Evolutionary conservation across 1,140 invertebrate species (phyloP), one percentile per base, ranked within the genome.

Genomic region (Armadillidium nasatum): DNA sequence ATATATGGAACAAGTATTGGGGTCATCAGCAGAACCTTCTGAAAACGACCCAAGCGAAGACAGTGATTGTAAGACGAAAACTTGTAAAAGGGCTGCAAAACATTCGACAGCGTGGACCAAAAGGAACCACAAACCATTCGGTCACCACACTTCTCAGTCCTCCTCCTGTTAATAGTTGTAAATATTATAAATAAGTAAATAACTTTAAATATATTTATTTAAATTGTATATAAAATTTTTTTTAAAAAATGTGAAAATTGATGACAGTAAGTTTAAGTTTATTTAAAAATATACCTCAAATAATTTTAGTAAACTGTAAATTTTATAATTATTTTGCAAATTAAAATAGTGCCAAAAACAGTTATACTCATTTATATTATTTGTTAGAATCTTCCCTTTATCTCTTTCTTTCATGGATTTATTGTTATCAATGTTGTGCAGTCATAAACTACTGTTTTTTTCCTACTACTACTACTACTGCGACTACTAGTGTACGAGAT

Each of bases 1-100:
- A 54, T 82, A 82, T 60, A 82, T 82, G 80, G 81, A 82, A 23
- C 80, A 82, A 72, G 71, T 82, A 13, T 69, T 82, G 13, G 80
- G 80, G 15, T 77, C 78, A n/a, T 77, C 73, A 15, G 33, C 33
- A 33, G 78, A 78, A 74, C 76, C 76, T 43, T 80, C 80, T 43
- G 78, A 81, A 54, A 78, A 78, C 13, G 78, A 79, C 33, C 76
- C 72, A n/a, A 72, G 74, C 46, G 80, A 79, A 54, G 70, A 73
- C 7, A 76, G 74, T 9, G 79, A 80, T 21, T 73, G 43, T 10
- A 79, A 80, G 50, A 78, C 75, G n/a, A 80, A 80, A 71, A 78
- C 78, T 11, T 78, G 76, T 44, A 80, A 80, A 66, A 74, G 81
- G 15, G 66, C 80, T 4, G 76, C 75, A 7, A 81, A 81, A 66